Evolutionary conservation across 2,113 vertebrate genomes (phyloP).

Genomic region (Electrona antarctica): DNA sequence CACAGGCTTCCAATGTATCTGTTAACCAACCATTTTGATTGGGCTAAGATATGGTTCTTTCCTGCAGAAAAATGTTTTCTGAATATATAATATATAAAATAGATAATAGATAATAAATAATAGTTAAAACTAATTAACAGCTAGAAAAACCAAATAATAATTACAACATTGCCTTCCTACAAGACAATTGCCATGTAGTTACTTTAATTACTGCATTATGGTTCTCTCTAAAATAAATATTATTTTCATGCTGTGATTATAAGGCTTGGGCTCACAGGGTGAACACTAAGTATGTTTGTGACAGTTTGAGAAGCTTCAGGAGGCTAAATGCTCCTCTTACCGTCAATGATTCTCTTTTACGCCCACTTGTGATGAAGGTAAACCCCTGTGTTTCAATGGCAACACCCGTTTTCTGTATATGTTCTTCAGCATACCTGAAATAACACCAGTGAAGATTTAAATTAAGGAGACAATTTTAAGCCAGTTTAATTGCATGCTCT

Average conservation of each 20-base stretch:
- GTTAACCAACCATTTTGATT: conserved; percentile 32
- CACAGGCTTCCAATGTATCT: conserved; percentile 1
- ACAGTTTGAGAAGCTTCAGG: background rate
- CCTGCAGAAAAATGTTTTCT: background rate
- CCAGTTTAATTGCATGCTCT: no score
- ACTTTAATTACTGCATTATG: no score
- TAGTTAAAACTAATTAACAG: background rate
- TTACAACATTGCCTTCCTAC: background rate
- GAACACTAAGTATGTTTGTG: background rate
- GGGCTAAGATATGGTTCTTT: conserved; percentile 13
- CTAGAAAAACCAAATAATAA: background rate
- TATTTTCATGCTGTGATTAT: background rate
- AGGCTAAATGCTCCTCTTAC: conserved; percentile 55
- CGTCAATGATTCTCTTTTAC: conserved; percentile 82
- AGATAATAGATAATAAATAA: background rate
- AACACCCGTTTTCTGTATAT: conserved; percentile 83
- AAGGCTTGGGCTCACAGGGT: background rate
- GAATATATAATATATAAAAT: conserved; percentile 14
- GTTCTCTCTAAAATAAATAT: background rate
- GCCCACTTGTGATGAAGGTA: conserved; percentile 83
- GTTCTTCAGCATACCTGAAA: conserved; percentile 82
- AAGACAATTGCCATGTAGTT: no score
- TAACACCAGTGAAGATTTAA: conserved; percentile 4
- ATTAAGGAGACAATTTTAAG: no score
- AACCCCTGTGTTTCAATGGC: conserved; percentile 85